Base-by-base conservation (phyloP, 2,888 invertebrate species). In the Desoria tigrina region DNA sequence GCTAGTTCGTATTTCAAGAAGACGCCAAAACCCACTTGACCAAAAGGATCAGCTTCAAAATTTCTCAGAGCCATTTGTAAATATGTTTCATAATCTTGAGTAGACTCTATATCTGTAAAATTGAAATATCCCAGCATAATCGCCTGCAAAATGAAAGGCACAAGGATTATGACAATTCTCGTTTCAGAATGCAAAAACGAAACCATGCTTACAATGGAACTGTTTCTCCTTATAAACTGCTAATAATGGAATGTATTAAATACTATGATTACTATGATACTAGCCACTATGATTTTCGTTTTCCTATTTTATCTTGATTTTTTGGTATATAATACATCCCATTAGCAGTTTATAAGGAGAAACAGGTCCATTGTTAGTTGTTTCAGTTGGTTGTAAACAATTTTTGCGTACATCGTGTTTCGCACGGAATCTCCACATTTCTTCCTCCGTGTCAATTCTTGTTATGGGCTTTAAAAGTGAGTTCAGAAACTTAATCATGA, bases 361-460 rank as follows among this genome's bases (percentile, higher is more conserved):
- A 42, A 42, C 21, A 27, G 18, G 23, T 16, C 11, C 21, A 56
- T 24, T n/a, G n/a, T n/a, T n/a, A n/a, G n/a, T n/a, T n/a, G n/a
- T n/a, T n/a, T n/a, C n/a, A n/a, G n/a, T n/a, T n/a, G n/a, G n/a
- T n/a, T n/a, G n/a, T n/a, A n/a, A n/a, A n/a, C n/a, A n/a, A n/a
- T n/a, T n/a, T n/a, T n/a, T n/a, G n/a, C 68, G 65, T 65, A 76
- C 76, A 61, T 76, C 76, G 63, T 76, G 76, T 28, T 73, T 71
- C 27, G 73, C 70, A 42, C 76, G 49, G 61, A 76, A 76, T 39
- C 68, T 66, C 74, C 76, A 74, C 1, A 76, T 39, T 55, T 76
- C 74, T 61, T 73, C 76, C 62, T 76, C 76, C 2, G 68, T 71
- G 37, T 76, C 76, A 42, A 76, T 68, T 53, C 76, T 39, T 2